Base-by-base conservation (phyloP, 2,113 vertebrate species). In the Myiozetetes cayanensis region DNA sequence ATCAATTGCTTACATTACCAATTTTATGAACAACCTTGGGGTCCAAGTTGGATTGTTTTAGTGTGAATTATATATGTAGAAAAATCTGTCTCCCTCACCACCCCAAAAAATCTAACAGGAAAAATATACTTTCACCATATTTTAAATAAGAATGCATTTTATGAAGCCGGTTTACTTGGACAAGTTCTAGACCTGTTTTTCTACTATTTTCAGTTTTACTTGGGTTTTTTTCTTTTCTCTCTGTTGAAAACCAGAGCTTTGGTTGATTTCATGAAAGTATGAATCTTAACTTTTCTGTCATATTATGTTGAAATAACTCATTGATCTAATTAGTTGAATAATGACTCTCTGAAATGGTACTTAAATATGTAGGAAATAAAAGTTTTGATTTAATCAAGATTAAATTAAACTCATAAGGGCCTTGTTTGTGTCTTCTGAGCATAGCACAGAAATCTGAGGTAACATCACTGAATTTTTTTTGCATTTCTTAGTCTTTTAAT, bases 61-160 rank as follows among this genome's bases (percentile, higher is more conserved):
- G 24, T 58, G 22, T 81, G 27, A 62, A 62, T 71, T 94, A 73
- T 39, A 49, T 47, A 0, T 37, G 17, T 88, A 6, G 37, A 89
- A 65, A 72, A 86, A 59, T 14, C 27, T 50, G 4, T 70, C 3
- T 91, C 10, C 14, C 10, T 1, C 37, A n/a, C 17, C 0, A 0
- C 28, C 10, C 4, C 1, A 17, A 52, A 62, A 85, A 75, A 67
- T 46, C 22, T 68, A 55, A 49, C 12, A 33, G 43, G 24, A 21
- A 67, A 91, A 90, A 31, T 50, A 35, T 0, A 0, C 2, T 83
- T 88, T 72, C 4, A 30, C 21, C 46, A 7, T 35, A 30, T 90
- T 86, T 75, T 85, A 73, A 72, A 30, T 85, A 71, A 58, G 19
- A 67, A 28, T 80, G 14, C 2, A 28, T 83, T 88, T 79, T 92